Conservation (phyloP, 2,113 vertebrate genomes). For the Suncus etruscus region DNA sequence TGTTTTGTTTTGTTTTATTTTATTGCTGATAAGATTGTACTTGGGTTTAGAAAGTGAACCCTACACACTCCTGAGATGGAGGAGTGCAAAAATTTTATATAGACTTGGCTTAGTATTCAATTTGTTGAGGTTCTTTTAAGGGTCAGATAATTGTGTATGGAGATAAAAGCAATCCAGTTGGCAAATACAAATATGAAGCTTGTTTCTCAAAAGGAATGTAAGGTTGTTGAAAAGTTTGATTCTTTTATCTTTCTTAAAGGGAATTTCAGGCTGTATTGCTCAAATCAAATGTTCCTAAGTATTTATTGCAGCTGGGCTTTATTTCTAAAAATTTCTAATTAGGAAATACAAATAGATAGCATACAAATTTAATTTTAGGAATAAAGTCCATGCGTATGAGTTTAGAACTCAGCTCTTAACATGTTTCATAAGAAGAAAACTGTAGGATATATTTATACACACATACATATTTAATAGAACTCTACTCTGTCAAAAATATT, state of each 20-base stretch:
- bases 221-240: conserved; percentile 12
- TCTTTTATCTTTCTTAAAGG: conserved; percentile 51
- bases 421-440: not conserved
- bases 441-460: not conserved
- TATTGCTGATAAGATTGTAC: not conserved
- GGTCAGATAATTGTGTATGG: conserved; percentile 43
- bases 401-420: not conserved
- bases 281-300: conserved; percentile 38
- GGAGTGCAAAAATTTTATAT: not conserved
- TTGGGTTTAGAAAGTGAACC: not conserved
- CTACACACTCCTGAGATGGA: conserved; percentile 15
- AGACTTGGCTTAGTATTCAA: not conserved
- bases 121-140: conserved; percentile 61
- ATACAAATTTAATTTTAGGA: conserved; percentile 32
- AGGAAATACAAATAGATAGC: conserved; percentile 30
- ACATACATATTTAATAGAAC: not conserved
- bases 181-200: conserved; percentile 41
- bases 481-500: not conserved
- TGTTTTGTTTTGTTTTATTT: not conserved
- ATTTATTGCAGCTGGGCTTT: conserved; percentile 24
- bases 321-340: conserved; percentile 39
- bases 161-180: conserved; percentile 52
- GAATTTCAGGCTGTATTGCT: conserved; percentile 5
- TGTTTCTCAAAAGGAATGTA: conserved; percentile 39
- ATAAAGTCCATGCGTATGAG: not conserved